phyloP scores from a whole-genome alignment of 2,113 vertebrate genomes.

The Heterochromis multidens region DNA sequence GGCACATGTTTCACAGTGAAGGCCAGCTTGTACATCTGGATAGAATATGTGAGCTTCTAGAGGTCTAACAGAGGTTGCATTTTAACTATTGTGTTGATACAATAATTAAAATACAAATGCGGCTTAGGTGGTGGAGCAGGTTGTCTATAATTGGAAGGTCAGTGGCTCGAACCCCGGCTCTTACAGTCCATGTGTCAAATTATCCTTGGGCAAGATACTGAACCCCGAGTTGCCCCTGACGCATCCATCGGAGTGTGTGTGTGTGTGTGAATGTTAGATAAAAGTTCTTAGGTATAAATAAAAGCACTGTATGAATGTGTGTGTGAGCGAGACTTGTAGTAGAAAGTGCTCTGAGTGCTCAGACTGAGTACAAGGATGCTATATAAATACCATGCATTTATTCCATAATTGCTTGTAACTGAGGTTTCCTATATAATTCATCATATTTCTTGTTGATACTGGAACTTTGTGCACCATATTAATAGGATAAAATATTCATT shows the following conservation, averaged over 20 bases:
- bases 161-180: too few species aligned
- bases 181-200: too few species aligned
- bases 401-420: background rate
- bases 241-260: too few species aligned
- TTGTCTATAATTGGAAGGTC: too few species aligned
- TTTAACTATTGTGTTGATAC: background rate
- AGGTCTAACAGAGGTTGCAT: background rate
- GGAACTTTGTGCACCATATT: background rate
- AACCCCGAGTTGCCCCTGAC: too few species aligned
- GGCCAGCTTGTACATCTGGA: conserved; percentile 27
- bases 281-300: too few species aligned
- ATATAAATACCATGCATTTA: background rate
- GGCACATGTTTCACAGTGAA: background rate
- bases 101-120: background rate
- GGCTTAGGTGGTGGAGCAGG: too few species aligned
- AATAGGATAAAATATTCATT: background rate
- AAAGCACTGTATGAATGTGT: too few species aligned
- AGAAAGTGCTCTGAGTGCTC: too few species aligned
- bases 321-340: background rate
- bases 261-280: too few species aligned
- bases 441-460: background rate
- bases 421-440: background rate
- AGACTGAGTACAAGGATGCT: too few species aligned
- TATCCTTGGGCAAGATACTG: too few species aligned
- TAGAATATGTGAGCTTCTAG: background rate